Evolutionary conservation across 2,113 vertebrate genomes (phyloP), one percentile per base, ranked within the genome.

Genomic region (Tachysurus vachellii): DNA sequence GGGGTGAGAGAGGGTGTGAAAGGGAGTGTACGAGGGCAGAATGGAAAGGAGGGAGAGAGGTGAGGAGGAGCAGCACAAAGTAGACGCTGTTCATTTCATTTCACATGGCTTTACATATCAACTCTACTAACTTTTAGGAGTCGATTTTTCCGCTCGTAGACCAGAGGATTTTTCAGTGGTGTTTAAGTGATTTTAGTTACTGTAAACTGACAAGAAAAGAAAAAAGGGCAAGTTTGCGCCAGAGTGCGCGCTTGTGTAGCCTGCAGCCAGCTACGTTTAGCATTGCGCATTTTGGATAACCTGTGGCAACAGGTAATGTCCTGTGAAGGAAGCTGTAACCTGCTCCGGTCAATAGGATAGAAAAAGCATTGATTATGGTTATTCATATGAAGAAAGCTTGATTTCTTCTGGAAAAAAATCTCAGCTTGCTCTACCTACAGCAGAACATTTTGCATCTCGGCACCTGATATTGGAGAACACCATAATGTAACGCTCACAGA

Each of bases 61-160:
- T 59, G n/a, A 19, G 17, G 21, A 54, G 62, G 23, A 64, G 62
- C 68, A 21, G 44, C 42, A 73, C 36, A 50, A 42, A 73, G 42
- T 75, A 76, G 80, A 64, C 28, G n/a, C 57, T 82, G 80, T 87
- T 61, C 59, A 19, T 31, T 70, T 59, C 11, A 16, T 6, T 36
- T 5, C 28, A 50, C 77, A 59, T 70, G 77, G 14, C 53, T 23
- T 44, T 44, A 0, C 70, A 0, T 56, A 80, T 31, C 16, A n/a
- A 12, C 14, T 68, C 44, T 66, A 66, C 44, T 0, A 61, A 61
- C 42, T 64, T 83, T 19, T 68, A 54, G 5, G 6, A 54, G 53
- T 12, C 23, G 4, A 10, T 54, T 53, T 13, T 53, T 16, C 56
- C 59, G 53, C 53, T 44, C 23, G 11, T 82, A 11, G n/a, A 13